Base-by-base conservation (phyloP, 1,140 invertebrate genomes). In the Dufourea novaeangliae region DNA sequence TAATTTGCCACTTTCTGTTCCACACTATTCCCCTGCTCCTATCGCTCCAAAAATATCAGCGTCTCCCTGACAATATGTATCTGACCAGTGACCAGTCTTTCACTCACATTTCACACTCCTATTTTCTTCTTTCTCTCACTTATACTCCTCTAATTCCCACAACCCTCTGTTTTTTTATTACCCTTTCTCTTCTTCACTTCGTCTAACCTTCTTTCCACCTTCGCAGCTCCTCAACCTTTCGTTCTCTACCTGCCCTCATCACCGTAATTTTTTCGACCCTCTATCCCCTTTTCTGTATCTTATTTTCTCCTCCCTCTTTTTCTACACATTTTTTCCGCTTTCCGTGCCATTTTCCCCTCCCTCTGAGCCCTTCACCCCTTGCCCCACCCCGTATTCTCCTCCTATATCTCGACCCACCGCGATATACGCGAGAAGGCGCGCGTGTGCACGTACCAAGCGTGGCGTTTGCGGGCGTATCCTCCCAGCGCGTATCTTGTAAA, bases 401-500 rank as follows among this genome's bases (percentile, higher is more conserved):
- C 37, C 2, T 17, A 34, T 46, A 32, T 32, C n/a, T 0, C 0
- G 44, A 2, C 1, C 27, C 59, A n/a, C 34, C 32, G 22, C 29
- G 22, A 25, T 37, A 59, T 20, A 34, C 20, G 27, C 17, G 17
- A 10, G 20, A 20, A 22, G 0, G 10, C n/a, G n/a, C 73, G 27
- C 56, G 57, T 70, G 61, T 10, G 3, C n/a, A 29, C 50, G 22
- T 22, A 59, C 11, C 6, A 12, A 22, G 32, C 7, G 52, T 22
- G 41, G 59, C 39, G 72, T 41, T 27, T 54, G 56, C 32, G 10
- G 22, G 20, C 74, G 67, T 69, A 57, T 41, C 52, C 46, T 46
- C 57, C 52, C 29, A 64, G 54, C 63, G 62, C 66, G 72, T 80
- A 73, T 68, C 75, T 76, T 82, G 80, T 86, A 83, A 75, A 83